phyloP scores from a whole-genome alignment of 2,113 vertebrate species.

The human region DNA sequence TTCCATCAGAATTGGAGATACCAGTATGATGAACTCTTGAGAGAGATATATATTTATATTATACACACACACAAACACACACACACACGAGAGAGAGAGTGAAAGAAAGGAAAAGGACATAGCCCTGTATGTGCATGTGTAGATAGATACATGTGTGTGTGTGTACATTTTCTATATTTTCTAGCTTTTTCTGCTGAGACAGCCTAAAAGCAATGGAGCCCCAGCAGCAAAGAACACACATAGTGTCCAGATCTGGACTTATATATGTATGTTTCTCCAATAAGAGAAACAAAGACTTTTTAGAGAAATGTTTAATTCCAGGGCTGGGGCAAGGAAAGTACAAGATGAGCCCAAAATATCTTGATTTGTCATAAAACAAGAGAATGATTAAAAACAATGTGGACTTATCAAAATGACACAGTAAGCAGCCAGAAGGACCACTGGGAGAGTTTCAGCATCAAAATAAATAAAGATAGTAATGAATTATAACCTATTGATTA shows the following conservation, averaged over 20 bases:
- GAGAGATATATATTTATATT: background rate
- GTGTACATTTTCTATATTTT: background rate
- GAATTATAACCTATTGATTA: background rate
- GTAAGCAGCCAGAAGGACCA: background rate
- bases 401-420: background rate
- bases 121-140: background rate
- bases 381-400: background rate
- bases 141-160: background rate
- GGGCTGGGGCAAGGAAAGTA: background rate
- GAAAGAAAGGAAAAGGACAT: background rate
- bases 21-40: background rate
- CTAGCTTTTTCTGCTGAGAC: background rate
- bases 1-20: background rate
- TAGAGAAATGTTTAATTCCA: background rate
- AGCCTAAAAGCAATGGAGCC: background rate
- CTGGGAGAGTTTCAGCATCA: background rate
- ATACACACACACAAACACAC: too few species aligned
- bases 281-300: background rate
- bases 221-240: background rate
- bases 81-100: background rate
- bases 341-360: background rate
- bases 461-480: background rate
- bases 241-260: background rate
- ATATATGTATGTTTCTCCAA: background rate
- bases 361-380: slow-evolving; percentile 18